Evolutionary conservation across 2,797 vertebrate species (phyloP).

Genomic region (Cuniculus paca): DNA sequence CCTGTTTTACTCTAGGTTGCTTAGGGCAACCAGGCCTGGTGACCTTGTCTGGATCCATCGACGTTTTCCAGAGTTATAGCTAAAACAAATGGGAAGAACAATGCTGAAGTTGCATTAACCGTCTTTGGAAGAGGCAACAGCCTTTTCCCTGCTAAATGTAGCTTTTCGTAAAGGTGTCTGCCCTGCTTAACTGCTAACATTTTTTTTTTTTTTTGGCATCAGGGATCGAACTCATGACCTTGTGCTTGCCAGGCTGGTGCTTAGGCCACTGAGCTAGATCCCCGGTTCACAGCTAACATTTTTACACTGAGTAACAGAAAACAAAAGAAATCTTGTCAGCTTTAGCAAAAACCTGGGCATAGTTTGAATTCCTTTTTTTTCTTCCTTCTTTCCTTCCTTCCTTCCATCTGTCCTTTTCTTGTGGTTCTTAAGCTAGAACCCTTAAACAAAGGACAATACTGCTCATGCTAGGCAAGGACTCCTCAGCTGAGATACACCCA

Average conservation of each 20-base stretch:
- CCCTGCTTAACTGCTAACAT: neutral
- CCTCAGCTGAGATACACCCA: neutral
- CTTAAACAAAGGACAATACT: neutral
- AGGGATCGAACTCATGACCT: no score
- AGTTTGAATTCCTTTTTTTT: neutral
- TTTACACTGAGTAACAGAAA: neutral
- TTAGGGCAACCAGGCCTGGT: neutral
- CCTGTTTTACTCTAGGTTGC: neutral
- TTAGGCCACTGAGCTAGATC: no score
- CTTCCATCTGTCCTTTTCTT: neutral
- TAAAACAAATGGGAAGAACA: neutral
- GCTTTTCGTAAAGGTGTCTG: neutral
- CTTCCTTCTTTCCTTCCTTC: neutral
- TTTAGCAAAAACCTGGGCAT: neutral
- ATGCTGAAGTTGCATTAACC: neutral
- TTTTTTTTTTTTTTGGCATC: no score
- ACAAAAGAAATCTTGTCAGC: neutral
- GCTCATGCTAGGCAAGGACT: no score
- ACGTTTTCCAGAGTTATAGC: neutral
- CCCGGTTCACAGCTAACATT: neutral
- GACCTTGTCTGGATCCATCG: neutral
- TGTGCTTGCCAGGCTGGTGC: no score
- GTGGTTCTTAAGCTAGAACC: no score
- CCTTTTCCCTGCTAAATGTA: neutral
- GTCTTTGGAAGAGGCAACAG: neutral